Base-by-base conservation (phyloP, 2,888 invertebrate species). In the Zaprionus bogoriensis region DNA sequence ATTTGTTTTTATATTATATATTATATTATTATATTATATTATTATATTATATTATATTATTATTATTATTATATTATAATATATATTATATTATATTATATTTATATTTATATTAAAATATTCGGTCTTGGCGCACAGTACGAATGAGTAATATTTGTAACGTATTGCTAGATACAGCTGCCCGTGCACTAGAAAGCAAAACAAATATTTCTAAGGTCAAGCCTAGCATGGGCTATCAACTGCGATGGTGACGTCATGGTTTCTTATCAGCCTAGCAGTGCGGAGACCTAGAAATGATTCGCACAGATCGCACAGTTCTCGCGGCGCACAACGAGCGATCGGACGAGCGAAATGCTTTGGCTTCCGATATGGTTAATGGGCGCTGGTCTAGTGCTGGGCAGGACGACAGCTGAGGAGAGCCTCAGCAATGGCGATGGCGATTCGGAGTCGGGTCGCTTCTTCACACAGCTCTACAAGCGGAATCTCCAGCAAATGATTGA, bases 401-500 rank as follows among this genome's bases (percentile, higher is more conserved):
- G 25, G 12, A 9, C 36, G n/a, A 27, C 19, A 27, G 9, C 46
- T 9, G 58, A 51, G 27, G 5, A 28, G 27, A 9, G 19, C 23
- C 12, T n/a, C n/a, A n/a, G n/a, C n/a, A n/a, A 28, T 52, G 20
- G 38, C 28, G 1, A 12, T n/a, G 14, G 17, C 9, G 50, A 53
- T 0, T 39, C 50, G 0, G 80, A 76, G 28, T 39, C 62, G 20
- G 83, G 55, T 0, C 58, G 41, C 4, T 69, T 77, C 4, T 82
- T 79, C 7, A 84, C 87, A 1, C 75, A 80, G 2, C 64, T 88
- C 6, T 89, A 89, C 63, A 85, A 81, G 7, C 65, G 67, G 1
- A 88, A 87, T 65, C 68, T 89, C 0, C 51, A 63, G 19, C 77
- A 81, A 45, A 65, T 90, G 80, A 51, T 79, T 1, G 55, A 64